Conservation (phyloP, 2,888 invertebrate genomes). For the Teinopalpus imperialis region DNA sequence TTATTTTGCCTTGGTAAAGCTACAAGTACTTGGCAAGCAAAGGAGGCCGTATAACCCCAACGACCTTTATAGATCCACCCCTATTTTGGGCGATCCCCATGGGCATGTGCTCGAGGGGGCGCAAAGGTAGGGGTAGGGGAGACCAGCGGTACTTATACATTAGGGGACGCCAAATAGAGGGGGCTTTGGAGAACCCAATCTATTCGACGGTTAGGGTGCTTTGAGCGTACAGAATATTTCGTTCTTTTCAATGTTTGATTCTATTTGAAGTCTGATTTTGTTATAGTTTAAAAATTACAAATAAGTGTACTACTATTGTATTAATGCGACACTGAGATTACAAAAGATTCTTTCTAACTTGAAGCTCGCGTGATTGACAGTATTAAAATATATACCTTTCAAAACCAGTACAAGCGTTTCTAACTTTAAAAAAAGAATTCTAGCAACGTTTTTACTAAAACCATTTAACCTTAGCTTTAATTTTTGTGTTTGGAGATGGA, state of each 20-base stretch:
- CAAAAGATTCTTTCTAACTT: too few species aligned
- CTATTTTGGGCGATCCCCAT: slow-evolving; percentile 60
- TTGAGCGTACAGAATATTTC: slow-evolving; percentile 33
- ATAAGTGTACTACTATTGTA: too few species aligned
- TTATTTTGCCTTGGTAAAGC: neutral
- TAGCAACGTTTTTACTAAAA: too few species aligned
- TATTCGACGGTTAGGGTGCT: slow-evolving; percentile 53
- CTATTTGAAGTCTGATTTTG: too few species aligned
- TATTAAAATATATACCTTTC: too few species aligned
- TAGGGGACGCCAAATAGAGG: slow-evolving; percentile 40
- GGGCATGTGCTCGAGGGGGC: slow-evolving; percentile 51
- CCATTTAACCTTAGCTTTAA: too few species aligned
- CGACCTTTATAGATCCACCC: slow-evolving; percentile 62
- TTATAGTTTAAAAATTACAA: too few species aligned
- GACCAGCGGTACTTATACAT: slow-evolving; percentile 29
- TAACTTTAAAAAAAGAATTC: too few species aligned
- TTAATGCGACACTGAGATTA: too few species aligned
- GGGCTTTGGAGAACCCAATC: slow-evolving; percentile 59
- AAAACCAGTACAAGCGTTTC: too few species aligned
- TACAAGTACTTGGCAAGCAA: slow-evolving; percentile 10
- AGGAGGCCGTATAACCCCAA: slow-evolving; percentile 31
- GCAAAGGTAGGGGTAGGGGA: slow-evolving; percentile 35
- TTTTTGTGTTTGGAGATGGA: too few species aligned
- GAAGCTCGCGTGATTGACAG: too few species aligned
- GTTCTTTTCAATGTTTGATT: slow-evolving; percentile 5